Base-by-base conservation (phyloP, 2,113 vertebrate genomes). In the Chloroceryle aenea region DNA sequence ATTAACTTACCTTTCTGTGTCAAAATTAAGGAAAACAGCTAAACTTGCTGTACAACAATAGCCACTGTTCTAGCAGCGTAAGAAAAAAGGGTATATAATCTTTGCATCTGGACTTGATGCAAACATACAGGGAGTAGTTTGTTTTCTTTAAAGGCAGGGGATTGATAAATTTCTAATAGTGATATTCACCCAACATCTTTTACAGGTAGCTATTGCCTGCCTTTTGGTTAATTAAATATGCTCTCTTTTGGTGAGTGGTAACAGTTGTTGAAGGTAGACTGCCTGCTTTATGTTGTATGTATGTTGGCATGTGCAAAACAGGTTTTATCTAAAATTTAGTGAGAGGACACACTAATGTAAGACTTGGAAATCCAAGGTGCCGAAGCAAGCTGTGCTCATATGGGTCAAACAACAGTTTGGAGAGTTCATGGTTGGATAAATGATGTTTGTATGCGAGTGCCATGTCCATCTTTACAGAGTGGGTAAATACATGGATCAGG, bases 361-460 rank as follows among this genome's bases (percentile, higher is more conserved):
- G 3, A 2, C 32, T 48, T 56, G 52, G 29, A 85, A 75, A 32
- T 3, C 2, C 21, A 47, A 17, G 18, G 4, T 48, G 40, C 40
- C 3, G 2, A 22, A 72, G 21, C 26, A 14, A n/a, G 14, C 61
- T 73, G 5, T 40, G 16, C 7, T 66, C 26, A 23, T 1, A 0
- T 5, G 17, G 32, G 34, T 78, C 36, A 18, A 2, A 32, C 10
- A 23, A 12, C 40, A 19, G 3, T 4, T 85, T 67, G 64, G 27
- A 63, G 71, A 85, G 21, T n/a, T 50, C 1, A 2, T 38, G 23
- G 6, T 6, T 72, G 38, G 29, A 82, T 42, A 84, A 78, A 10
- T 13, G 8, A 13, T 36, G 7, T 9, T 92, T 26, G 10, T 58
- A 14, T 1, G 0, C 30, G 25, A 74, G 18, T 2, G 0, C 32